Base-by-base conservation (phyloP, 2,797 vertebrate genomes). In the Melanotaenia pygmaea region DNA sequence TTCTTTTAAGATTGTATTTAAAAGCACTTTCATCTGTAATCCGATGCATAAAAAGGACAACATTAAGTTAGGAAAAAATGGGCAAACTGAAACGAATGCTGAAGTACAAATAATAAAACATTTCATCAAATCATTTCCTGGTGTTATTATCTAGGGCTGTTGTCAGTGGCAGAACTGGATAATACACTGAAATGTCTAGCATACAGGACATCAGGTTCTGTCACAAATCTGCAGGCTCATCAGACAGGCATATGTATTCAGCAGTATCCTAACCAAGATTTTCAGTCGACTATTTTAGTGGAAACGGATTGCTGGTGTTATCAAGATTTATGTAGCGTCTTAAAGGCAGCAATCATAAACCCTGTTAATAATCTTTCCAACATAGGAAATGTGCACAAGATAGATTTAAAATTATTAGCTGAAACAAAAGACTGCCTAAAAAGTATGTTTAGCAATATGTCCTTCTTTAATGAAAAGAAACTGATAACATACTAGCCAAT, bases 401-500 rank as follows among this genome's bases (percentile, higher is more conserved):
- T 56, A 16, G 12, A 26, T 56, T 63, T 59, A 50, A n/a, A 57
- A 26, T 58, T 62, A 66, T 77, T 47, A 74, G 35, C 30, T 64
- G 2, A 70, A 78, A 77, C 64, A 82, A 84, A 74, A 50, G 47
- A 53, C 35, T 59, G 38, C 65, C 56, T 59, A 20, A 64, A 81
- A 79, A 59, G 38, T 64, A 62, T 74, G 64, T 76, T 81, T 67
- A 77, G 54, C 38, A 58, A 34, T 74, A 71, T 71, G 67, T 74
- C 66, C 59, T n/a, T 34, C 32, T 74, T 77, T 77, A 77, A 79
- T 80, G 64, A 82, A 67, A 45, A 76, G 67, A 74, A 35, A 45
- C 70, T 67, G 77, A 90, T 86, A 84, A 81, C 64, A 76, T 56
- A 63, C 54, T 57, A 68, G 66, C 77, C 72, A 70, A 72, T 88